phyloP scores from a whole-genome alignment of 2,888 invertebrate species.

The Drosophila merina region DNA sequence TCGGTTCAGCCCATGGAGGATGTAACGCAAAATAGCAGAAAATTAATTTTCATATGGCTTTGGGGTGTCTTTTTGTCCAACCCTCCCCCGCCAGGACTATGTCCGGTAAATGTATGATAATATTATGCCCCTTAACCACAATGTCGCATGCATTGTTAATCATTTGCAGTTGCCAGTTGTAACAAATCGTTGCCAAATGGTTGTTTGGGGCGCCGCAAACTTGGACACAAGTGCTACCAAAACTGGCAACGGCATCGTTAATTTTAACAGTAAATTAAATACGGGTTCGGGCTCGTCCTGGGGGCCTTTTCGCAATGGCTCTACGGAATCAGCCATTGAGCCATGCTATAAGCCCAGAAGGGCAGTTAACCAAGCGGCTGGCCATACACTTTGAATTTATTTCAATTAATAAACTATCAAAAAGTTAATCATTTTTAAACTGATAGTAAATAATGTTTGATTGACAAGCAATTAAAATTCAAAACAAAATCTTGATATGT shows the following conservation, averaged over 20 bases:
- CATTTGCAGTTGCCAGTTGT: constrained; percentile 75
- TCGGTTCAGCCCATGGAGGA: constrained; percentile 11
- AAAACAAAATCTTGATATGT: too few relatives aligned
- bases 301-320: constrained; percentile 55
- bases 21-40: constrained; percentile 56
- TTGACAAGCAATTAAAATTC: too few relatives aligned
- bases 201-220: constrained; percentile 64
- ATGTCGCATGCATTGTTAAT: constrained; percentile 76
- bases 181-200: constrained; percentile 77
- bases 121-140: constrained; percentile 74
- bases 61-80: constrained; percentile 12
- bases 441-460: too few relatives aligned
- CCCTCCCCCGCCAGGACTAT: neutral
- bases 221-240: constrained; percentile 38
- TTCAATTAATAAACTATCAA: neutral
- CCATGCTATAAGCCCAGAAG: constrained; percentile 11
- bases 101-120: constrained; percentile 64
- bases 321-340: constrained; percentile 20
- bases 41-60: constrained; percentile 68
- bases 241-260: constrained; percentile 65
- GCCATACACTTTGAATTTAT: constrained; percentile 16
- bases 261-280: constrained; percentile 78
- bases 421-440: neutral
- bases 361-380: constrained; percentile 48
- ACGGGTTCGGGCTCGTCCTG: constrained; percentile 25